Evolutionary conservation across 2,113 vertebrate genomes (phyloP), one percentile per base, ranked within the genome.

Genomic region (Chaenocephalus aceratus): DNA sequence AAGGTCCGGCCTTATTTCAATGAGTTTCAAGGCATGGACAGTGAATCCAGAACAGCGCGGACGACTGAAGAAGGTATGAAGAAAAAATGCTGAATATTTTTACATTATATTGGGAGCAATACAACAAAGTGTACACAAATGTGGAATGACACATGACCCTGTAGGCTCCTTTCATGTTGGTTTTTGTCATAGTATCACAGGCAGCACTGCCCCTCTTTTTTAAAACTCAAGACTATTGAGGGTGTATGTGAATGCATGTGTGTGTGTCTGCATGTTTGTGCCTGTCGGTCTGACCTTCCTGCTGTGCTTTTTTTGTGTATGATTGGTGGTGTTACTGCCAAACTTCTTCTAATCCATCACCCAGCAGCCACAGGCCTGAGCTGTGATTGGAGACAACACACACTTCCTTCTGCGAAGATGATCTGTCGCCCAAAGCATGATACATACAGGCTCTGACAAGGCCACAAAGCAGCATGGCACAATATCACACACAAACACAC

Each of bases 21-120:
- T 68, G 98, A 99, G 68, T 99, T 99, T 92, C 98, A 99, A 82
- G 98, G 98, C 77, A 98, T 98, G 96, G 98, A 99, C 91, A 98
- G 98, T 58, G 98, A 99, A 82, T 96, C 97, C 45, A 97, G 97
- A 92, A 96, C 96, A 0, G 96, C 96, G 1, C 96, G 97, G 62
- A 99, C 97, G 23, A 96, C 96, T 0, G 98, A 99, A 70, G 98
- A 99, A 97, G 97, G 98, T 99, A 90, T 5, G 76, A 52, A 60
- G 23, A 44, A 5, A 34, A 66, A 48, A 3, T 23, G n/a, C 41
- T 18, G 23, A 72, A 2, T 41, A 10, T 68, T 9, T 72, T 14
- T 54, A 46, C 52, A 16, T 81, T 58, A 54, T 56, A 48, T 78
- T 41, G 54, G 15, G 26, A 56, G n/a, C 41, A 73, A 60, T 56